phyloP scores from a whole-genome alignment of 2,888 invertebrate genomes.

The Seira ritae region DNA sequence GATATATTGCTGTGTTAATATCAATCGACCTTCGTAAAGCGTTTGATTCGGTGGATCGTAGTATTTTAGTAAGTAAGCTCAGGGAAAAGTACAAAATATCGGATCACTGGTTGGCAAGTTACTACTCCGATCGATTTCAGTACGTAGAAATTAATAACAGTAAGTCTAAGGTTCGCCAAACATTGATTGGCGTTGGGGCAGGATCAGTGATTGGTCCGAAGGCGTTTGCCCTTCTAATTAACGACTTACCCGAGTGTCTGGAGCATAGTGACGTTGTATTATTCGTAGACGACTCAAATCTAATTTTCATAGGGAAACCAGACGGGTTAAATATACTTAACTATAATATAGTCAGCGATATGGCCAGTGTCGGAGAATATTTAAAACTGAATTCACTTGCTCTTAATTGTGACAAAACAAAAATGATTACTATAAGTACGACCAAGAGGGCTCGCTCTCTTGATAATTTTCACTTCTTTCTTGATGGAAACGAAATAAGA shows the following conservation, averaged over 20 bases:
- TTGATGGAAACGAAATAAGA: too few relatives aligned
- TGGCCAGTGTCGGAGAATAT: neutral
- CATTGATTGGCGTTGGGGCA: constrained; percentile 37
- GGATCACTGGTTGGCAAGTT: constrained; percentile 39
- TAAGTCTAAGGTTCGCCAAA: neutral
- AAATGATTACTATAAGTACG: constrained; percentile 26
- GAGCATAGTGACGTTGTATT: neutral
- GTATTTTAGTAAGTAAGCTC: constrained; percentile 24
- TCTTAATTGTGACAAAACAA: constrained; percentile 34
- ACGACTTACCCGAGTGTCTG: constrained; percentile 33
- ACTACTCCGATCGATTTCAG: too few relatives aligned
- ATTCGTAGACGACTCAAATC: constrained; percentile 48
- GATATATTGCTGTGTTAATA: constrained; percentile 8
- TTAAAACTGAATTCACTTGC: constrained; percentile 9
- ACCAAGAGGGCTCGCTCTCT: neutral
- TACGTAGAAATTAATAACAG: too few relatives aligned
- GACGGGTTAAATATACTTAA: neutral
- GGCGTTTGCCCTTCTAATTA: constrained; percentile 34
- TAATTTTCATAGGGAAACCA: constrained; percentile 27
- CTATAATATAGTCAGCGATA: neutral
- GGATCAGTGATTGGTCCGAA: constrained; percentile 32
- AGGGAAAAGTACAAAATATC: constrained; percentile 22
- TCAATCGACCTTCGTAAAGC: constrained; percentile 32
- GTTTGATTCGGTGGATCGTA: constrained; percentile 36
- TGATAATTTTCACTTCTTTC: neutral